A percentile compares a stretch with the other conserved stretches of the same genome.
Evolutionary conservation across 2,797 vertebrate species (phyloP).

Genomic region (Platalea minor): DNA sequence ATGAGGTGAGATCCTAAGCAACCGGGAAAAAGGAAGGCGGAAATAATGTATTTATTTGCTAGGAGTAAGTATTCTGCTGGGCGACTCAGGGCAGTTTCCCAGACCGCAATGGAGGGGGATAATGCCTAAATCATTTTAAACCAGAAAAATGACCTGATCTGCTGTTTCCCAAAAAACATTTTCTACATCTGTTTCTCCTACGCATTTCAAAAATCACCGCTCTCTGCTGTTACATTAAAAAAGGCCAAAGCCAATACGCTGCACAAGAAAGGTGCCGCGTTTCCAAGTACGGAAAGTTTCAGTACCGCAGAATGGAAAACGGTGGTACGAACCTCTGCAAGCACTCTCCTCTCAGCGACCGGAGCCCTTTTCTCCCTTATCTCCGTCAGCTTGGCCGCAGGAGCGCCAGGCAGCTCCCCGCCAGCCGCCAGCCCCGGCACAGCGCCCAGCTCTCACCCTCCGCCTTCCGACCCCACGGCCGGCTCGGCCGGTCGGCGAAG

Average conservation of each 20-base stretch:
- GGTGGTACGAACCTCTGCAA: neutral
- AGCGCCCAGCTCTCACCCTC: neutral
- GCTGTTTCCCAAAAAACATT: neutral
- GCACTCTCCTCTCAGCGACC: neutral
- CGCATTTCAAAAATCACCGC: rapidly evolving
- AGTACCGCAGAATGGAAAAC: rapidly evolving
- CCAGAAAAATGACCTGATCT: neutral
- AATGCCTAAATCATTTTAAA: neutral
- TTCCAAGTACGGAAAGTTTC: rapidly evolving
- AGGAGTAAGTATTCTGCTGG: neutral
- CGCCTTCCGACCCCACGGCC: neutral
- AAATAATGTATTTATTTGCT: neutral
- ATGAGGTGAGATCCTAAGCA: slow-evolving; percentile 29
- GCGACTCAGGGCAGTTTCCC: neutral
- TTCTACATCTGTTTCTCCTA: neutral
- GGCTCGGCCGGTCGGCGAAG: rapidly evolving
- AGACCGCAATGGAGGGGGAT: rapidly evolving
- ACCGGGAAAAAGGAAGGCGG: neutral
- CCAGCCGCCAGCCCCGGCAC: neutral
- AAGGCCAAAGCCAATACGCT: neutral
- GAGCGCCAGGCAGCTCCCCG: rapidly evolving
- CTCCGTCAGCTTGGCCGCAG: neutral
- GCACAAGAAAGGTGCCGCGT: neutral
- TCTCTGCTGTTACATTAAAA: neutral
- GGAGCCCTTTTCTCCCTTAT: neutral